phyloP scores from a whole-genome alignment of 2,113 vertebrate species.

The Jacana jacana region DNA sequence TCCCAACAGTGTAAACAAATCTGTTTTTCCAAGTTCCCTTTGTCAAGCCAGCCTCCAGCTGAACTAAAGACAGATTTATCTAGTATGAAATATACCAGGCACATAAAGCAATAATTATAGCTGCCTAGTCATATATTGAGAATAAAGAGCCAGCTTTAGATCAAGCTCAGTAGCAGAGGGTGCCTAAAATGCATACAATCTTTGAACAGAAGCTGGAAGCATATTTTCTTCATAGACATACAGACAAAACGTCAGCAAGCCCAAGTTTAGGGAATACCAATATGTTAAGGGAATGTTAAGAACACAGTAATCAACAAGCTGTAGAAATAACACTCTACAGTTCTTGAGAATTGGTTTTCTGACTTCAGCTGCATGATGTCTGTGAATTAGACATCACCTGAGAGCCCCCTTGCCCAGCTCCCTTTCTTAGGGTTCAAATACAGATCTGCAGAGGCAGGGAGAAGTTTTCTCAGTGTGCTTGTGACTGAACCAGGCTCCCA shows the following conservation, averaged over 20 bases:
- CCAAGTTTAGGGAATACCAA: neutral
- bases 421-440: neutral
- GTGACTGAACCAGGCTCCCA: neutral
- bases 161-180: neutral
- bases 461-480: neutral
- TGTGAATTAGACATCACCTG: neutral
- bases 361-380: fast-evolving
- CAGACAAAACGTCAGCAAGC: fast-evolving
- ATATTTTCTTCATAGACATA: neutral
- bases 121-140: neutral
- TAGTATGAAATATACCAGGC: neutral
- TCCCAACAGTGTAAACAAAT: neutral
- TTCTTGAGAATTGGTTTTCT: neutral
- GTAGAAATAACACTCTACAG: neutral
- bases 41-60: constrained; percentile 23
- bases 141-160: neutral
- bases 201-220: neutral
- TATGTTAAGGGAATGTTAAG: neutral
- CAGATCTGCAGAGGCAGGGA: neutral
- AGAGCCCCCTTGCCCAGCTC: neutral
- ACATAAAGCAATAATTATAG: neutral
- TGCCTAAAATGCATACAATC: neutral
- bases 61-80: neutral
- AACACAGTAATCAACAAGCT: neutral
- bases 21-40: neutral